These are phyloP conservation scores for Lamellibrachia luymesi DNA, from an alignment of 1,140 invertebrate genomes.

Conservation along the genomic window DNA sequence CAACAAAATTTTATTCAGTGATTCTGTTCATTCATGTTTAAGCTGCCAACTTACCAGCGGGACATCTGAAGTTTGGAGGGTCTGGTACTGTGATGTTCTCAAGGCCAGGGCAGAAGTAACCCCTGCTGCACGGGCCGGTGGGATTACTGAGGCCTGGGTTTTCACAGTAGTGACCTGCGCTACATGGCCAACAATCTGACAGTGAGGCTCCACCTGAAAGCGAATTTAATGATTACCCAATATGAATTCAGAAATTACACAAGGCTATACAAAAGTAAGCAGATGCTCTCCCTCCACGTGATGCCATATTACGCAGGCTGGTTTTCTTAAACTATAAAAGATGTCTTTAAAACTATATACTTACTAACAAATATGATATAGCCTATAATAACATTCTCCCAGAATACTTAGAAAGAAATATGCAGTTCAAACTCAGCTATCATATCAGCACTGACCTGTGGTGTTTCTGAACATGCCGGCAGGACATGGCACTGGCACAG, in stretches of 20 bases:
- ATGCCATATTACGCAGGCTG: not conserved
- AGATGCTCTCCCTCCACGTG: too few species aligned
- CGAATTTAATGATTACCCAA: not conserved
- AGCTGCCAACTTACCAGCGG: constrained; percentile 20
- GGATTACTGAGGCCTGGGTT: constrained; percentile 39
- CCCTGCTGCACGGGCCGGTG: constrained; percentile 41
- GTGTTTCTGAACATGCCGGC: constrained; percentile 46
- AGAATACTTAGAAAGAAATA: not conserved
- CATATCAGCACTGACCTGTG: constrained; percentile 35
- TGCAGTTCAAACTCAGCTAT: not conserved
- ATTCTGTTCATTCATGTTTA: too few species aligned
- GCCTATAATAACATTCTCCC: not conserved
- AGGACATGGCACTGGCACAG: constrained; percentile 40
- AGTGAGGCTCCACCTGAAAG: constrained; percentile 12
- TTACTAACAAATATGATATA: not conserved
- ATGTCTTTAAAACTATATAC: not conserved
- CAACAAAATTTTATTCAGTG: too few species aligned
- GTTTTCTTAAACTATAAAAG: not conserved
- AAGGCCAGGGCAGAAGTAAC: constrained; percentile 49
- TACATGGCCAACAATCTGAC: constrained; percentile 44
- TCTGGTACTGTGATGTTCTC: constrained; percentile 39
- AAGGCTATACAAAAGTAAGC: too few species aligned
- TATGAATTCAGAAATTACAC: not conserved
- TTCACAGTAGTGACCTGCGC: constrained; percentile 47
- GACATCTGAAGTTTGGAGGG: constrained; percentile 39